Percentiles rank a stretch among this genome's conserved stretches.
Conservation (phyloP, 2,888 invertebrate species). For the Pocota personata region DNA sequence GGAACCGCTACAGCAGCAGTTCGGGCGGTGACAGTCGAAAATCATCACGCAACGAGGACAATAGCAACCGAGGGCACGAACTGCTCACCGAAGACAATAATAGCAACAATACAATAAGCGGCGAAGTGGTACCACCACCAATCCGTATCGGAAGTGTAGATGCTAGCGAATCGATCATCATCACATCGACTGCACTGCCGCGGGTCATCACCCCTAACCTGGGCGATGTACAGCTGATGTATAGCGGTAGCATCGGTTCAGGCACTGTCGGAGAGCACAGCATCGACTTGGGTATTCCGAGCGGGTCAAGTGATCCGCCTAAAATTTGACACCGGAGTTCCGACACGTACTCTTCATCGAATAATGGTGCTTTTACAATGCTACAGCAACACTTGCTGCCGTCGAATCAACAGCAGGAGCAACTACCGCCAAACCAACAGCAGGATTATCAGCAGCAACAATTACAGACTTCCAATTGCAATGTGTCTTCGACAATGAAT, state of each 20-base stretch:
- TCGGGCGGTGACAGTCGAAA: slow-evolving; percentile 81
- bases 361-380: slow-evolving; percentile 76
- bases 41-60: slow-evolving; percentile 80
- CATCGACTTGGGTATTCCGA: slow-evolving; percentile 79
- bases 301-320: slow-evolving; percentile 78
- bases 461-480: slow-evolving; percentile 80
- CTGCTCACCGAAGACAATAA: slow-evolving; percentile 79
- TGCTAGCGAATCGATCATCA: slow-evolving; percentile 77
- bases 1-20: slow-evolving; percentile 80
- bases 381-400: slow-evolving; percentile 56
- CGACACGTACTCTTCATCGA: slow-evolving; percentile 80
- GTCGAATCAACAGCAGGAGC: slow-evolving; percentile 64
- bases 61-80: slow-evolving; percentile 75
- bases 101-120: slow-evolving; percentile 82
- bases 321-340: slow-evolving; percentile 83
- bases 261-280: slow-evolving; percentile 76
- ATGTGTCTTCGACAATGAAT: slow-evolving; percentile 81
- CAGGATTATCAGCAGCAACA: slow-evolving; percentile 74
- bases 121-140: slow-evolving; percentile 77
- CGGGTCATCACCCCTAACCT: slow-evolving; percentile 75
- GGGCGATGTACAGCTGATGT: slow-evolving; percentile 69
- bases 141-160: slow-evolving; percentile 79
- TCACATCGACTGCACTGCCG: slow-evolving; percentile 72
- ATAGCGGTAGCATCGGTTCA: slow-evolving; percentile 61
- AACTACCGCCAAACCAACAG: slow-evolving; percentile 65